These are phyloP conservation scores for Maylandia zebra DNA, from an alignment of 2,113 vertebrate species.

Conservation along the genomic window DNA sequence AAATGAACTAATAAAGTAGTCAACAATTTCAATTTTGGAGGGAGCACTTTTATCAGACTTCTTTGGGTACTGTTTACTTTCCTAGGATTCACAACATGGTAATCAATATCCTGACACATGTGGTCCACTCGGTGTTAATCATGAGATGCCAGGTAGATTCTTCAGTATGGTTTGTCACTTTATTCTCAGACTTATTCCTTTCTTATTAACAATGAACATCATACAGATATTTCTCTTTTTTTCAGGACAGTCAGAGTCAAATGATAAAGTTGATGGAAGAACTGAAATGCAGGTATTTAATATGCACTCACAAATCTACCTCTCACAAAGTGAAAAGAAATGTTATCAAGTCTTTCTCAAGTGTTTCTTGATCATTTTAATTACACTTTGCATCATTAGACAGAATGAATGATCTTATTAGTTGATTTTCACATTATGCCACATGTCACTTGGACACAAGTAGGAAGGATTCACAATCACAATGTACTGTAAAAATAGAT, in stretches of 20 bases:
- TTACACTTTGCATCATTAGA: fast-evolving
- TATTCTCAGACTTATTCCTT: not conserved
- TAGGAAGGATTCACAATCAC: not conserved
- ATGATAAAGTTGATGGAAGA: not conserved
- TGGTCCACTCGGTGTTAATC: fast-evolving
- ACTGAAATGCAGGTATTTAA: not conserved
- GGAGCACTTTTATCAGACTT: not conserved
- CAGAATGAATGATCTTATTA: not conserved
- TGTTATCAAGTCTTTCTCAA: not conserved
- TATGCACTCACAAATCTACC: not conserved
- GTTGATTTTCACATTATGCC: not conserved
- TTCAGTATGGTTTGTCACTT: not conserved
- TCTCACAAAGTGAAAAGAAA: not conserved
- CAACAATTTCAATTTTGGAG: not conserved
- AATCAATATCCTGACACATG: not conserved
- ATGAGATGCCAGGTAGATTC: not conserved
- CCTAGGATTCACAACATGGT: not conserved
- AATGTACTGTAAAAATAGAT: fast-evolving
- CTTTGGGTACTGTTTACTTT: not conserved
- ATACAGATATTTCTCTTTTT: not conserved
- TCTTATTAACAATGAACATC: not conserved
- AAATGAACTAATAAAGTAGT: not conserved
- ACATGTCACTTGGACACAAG: not conserved
- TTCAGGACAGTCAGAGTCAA: not conserved
- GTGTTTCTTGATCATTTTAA: fast-evolving